These are phyloP conservation scores for Echinometra lucunter DNA, from an alignment of 53 echinoderm and acorn worm genomes.

Conservation along the genomic window DNA sequence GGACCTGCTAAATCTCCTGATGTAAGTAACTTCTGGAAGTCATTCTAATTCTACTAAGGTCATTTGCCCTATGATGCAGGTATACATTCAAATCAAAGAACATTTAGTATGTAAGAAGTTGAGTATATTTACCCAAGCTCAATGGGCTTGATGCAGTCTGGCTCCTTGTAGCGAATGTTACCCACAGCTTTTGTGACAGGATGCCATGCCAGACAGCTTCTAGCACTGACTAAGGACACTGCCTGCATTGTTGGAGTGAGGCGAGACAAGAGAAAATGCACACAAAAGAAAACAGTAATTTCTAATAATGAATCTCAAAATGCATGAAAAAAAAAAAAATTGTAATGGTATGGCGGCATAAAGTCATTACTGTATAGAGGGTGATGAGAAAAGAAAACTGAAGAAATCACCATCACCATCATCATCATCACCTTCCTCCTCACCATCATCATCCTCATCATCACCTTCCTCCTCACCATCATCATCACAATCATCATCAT, in stretches of 20 bases:
- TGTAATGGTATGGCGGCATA: too few species aligned
- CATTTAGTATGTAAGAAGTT: neutral
- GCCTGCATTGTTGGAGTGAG: constrained; percentile 68
- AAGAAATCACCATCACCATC: constrained; percentile 8
- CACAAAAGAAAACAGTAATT: neutral
- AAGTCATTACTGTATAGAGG: too few species aligned
- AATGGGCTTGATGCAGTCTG: constrained; percentile 91
- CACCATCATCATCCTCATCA: constrained; percentile 17
- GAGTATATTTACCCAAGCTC: constrained; percentile 79
- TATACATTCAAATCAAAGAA: neutral
- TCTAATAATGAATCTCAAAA: neutral
- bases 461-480: neutral
- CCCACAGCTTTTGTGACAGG: constrained; percentile 90
- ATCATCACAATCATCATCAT: neutral
- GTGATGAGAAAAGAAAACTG: too few species aligned
- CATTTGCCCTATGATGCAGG: neutral
- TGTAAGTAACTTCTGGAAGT: too few species aligned
- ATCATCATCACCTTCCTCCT: constrained; percentile 24
- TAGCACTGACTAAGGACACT: constrained; percentile 81
- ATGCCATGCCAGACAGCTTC: constrained; percentile 80
- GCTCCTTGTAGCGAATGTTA: constrained; percentile 89
- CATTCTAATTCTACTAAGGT: too few species aligned
- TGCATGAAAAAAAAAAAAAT: too few species aligned
- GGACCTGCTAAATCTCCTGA: too few species aligned
- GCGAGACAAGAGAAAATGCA: neutral